phyloP scores from a whole-genome alignment of 2,888 invertebrate species.

The Drosophila buzzatii region DNA sequence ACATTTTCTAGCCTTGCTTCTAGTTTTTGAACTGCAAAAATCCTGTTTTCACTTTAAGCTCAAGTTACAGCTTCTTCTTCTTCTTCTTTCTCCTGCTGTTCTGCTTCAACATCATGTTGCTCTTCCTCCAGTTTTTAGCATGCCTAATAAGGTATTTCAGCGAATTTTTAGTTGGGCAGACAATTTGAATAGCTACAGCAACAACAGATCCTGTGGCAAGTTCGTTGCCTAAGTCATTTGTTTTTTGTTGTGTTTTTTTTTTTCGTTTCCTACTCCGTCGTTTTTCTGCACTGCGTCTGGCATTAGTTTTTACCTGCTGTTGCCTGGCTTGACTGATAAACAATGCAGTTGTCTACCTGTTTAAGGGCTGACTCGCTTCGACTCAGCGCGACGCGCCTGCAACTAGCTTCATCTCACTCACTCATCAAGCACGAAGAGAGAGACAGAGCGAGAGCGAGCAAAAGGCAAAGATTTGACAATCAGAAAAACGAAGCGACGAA shows the following conservation, averaged over 20 bases:
- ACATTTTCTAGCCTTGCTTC: background rate
- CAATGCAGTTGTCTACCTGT: conserved; percentile 74
- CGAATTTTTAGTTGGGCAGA: conserved; percentile 23
- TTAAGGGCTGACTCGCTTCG: conserved; percentile 52
- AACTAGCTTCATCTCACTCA: conserved; percentile 3
- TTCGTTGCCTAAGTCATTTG: conserved; percentile 61
- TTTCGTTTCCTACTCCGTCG: background rate
- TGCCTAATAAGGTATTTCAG: conserved; percentile 35
- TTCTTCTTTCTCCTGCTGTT: background rate
- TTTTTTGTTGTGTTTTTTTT: conserved; percentile 12
- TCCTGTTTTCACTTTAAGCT: conserved; percentile 14
- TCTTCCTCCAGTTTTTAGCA: background rate
- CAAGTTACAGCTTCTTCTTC: conserved; percentile 14
- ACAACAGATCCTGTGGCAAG: conserved; percentile 36
- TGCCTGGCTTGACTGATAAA: conserved; percentile 59
- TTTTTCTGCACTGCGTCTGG: conserved; percentile 48
- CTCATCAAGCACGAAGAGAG: conserved; percentile 11
- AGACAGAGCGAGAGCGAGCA: conserved; percentile 9
- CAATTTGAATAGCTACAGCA: conserved; percentile 32
- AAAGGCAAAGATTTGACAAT: conserved; percentile 61
- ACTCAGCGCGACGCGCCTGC: background rate
- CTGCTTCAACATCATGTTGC: background rate
- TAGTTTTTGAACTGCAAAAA: background rate
- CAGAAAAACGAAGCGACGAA: conserved; percentile 53
- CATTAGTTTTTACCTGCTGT: conserved; percentile 69